Evolutionary conservation across 2,113 vertebrate species (phyloP), one percentile per base, ranked within the genome.

Genomic region (Amblyopsis rosae): DNA sequence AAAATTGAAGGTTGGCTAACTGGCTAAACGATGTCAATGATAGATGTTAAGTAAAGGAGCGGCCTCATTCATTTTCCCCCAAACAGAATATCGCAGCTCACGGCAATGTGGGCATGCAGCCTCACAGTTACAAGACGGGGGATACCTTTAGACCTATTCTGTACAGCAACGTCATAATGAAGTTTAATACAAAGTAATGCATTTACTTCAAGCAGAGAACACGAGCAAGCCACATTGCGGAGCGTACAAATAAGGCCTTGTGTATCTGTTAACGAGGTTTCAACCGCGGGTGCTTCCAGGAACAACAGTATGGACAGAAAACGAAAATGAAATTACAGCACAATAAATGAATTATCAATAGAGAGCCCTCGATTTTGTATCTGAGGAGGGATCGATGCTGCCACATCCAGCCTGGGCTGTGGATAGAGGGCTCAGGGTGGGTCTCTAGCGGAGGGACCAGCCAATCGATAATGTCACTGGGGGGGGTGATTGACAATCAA

Each of bases 331-430:
- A 91, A 90, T 91, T 90, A 90, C 86, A 87, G 71, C 70, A 82
- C 79, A 82, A 88, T 89, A 88, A 86, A 91, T 90, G 74, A 89
- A 89, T 89, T 86, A 86, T 87, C 86, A 89, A 90, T 90, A 89
- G 59, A 82, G 76, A 82, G 71, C 72, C 79, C 79, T 90, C 84
- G 68, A 90, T 89, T 88, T 81, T 87, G 77, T 85, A 87, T 88
- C 83, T 79, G 76, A 76, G 79, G 70, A 49, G 3, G 80, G 82
- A 83, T 90, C 89, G 16, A 91, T 88, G 77, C 26, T n/a, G 66
- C 69, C 80, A 80, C 62, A 73, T 76, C 77, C 62, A 0, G 79
- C 76, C 80, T 60, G 76, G 72, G 35, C 73, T 75, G 63, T 67
- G 67, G 82, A 69, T 70, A 47, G 56, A 72, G 54, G 77, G 70